phyloP scores from a whole-genome alignment of 2,888 invertebrate species.

The Acanthococcus lagerstroemiae region DNA sequence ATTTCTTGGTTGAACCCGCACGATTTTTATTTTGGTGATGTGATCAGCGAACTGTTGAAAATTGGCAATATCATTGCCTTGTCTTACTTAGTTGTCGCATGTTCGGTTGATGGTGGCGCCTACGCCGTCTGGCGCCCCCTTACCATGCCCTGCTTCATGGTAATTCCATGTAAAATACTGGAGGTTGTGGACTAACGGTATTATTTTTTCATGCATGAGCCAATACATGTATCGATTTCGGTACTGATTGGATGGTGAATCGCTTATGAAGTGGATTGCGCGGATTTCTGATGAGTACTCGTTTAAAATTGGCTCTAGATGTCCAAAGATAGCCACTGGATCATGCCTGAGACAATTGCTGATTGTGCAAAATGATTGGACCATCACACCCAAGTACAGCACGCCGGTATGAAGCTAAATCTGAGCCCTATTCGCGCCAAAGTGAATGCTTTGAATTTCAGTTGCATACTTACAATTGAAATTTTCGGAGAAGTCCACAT shows the following conservation, averaged over 20 bases:
- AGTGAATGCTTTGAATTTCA: background rate
- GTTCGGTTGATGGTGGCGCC: background rate
- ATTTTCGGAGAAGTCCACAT: background rate
- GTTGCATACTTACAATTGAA: background rate
- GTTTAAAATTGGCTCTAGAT: background rate
- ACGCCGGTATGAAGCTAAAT: background rate
- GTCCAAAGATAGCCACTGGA: background rate
- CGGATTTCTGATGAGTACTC: background rate
- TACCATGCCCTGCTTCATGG: background rate
- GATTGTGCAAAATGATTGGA: background rate
- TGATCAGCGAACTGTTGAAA: background rate
- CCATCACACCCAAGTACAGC: background rate
- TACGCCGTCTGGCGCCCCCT: background rate
- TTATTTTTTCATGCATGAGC: background rate
- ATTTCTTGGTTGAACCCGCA: background rate
- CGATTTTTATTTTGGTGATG: background rate
- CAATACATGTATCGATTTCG: background rate
- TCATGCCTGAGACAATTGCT: background rate
- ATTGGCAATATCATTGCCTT: background rate
- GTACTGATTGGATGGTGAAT: background rate
- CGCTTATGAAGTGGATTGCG: background rate
- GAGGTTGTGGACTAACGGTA: background rate
- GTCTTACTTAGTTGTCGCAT: background rate
- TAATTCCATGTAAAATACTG: background rate
- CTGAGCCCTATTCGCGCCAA: background rate